phyloP scores from a whole-genome alignment of 2,888 invertebrate genomes.

The Apamea anceps region DNA sequence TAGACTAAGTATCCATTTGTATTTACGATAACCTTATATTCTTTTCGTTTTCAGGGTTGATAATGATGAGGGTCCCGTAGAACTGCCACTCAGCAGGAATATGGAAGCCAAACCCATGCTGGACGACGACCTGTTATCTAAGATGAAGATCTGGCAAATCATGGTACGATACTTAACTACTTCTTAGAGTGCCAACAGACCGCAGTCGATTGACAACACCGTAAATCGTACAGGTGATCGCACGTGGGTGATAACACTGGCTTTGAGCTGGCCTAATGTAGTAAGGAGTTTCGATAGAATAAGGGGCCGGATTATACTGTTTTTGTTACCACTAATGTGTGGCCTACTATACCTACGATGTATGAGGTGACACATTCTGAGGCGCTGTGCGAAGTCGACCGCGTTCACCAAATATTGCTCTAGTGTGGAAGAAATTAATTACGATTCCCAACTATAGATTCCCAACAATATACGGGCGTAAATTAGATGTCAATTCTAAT shows the following conservation, averaged over 20 bases:
- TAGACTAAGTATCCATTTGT: neutral
- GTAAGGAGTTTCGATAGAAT: neutral
- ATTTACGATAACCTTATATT: too few species aligned
- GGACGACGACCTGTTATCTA: slow-evolving; percentile 83
- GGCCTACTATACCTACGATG: neutral
- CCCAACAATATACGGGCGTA: neutral
- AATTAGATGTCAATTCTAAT: neutral
- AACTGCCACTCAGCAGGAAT: slow-evolving; percentile 71
- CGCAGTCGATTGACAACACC: neutral
- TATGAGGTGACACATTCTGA: neutral
- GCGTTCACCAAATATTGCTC: neutral
- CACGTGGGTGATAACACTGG: neutral
- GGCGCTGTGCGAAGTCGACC: neutral
- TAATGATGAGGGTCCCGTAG: slow-evolving; percentile 72
- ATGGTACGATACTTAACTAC: slow-evolving; percentile 75
- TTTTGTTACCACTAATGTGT: neutral
- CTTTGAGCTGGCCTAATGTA: neutral
- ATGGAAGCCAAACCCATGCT: slow-evolving; percentile 87
- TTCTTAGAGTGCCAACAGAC: too few species aligned
- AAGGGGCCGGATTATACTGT: neutral
- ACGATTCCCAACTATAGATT: too few species aligned
- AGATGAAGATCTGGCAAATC: slow-evolving; percentile 85
- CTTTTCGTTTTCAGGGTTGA: slow-evolving; percentile 71
- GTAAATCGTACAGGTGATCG: neutral
- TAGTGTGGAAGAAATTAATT: neutral